Percentiles rank a stretch among this genome's conserved stretches.
These are phyloP conservation scores for Lordiphosa fenestrarum DNA, from an alignment of 2,888 invertebrate genomes.

Conservation along the genomic window DNA sequence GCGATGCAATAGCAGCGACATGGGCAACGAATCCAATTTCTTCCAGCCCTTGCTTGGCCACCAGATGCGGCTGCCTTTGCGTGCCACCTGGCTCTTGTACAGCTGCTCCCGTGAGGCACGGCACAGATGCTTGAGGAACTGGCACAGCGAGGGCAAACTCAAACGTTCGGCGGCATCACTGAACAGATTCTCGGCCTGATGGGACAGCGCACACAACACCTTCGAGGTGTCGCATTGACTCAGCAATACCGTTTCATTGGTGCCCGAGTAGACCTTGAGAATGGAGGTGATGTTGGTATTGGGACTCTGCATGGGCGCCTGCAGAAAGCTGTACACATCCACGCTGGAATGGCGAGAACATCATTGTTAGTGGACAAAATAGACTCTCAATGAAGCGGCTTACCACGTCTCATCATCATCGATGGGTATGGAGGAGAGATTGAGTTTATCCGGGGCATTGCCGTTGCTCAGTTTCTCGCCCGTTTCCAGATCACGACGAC, in stretches of 20 bases:
- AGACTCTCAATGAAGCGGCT: too few species aligned
- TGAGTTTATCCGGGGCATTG: constrained; percentile 83
- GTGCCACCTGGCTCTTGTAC: constrained; percentile 80
- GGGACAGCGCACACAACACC: constrained; percentile 93
- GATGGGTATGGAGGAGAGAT: constrained; percentile 83
- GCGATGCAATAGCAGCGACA: constrained; percentile 87
- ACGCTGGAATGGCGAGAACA: constrained; percentile 82
- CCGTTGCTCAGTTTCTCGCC: constrained; percentile 76
- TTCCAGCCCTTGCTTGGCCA: constrained; percentile 81
- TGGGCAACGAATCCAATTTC: constrained; percentile 81
- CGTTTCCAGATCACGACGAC: constrained; percentile 78
- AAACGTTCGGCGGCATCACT: constrained; percentile 93
- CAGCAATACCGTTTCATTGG: constrained; percentile 82
- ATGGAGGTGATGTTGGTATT: constrained; percentile 81
- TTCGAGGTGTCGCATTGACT: constrained; percentile 91
- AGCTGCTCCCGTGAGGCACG: constrained; percentile 90
- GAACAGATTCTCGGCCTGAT: constrained; percentile 94
- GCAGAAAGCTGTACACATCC: constrained; percentile 91
- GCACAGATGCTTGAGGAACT: constrained; percentile 91
- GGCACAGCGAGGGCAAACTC: constrained; percentile 90
- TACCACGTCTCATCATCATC: constrained; percentile 90
- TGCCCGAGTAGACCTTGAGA: constrained; percentile 79
- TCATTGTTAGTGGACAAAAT: not conserved
- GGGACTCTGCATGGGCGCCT: constrained; percentile 86
- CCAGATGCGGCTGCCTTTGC: constrained; percentile 80